Evolutionary conservation across 2,888 invertebrate genomes (phyloP).

Genomic region (Periphyllus acericola): DNA sequence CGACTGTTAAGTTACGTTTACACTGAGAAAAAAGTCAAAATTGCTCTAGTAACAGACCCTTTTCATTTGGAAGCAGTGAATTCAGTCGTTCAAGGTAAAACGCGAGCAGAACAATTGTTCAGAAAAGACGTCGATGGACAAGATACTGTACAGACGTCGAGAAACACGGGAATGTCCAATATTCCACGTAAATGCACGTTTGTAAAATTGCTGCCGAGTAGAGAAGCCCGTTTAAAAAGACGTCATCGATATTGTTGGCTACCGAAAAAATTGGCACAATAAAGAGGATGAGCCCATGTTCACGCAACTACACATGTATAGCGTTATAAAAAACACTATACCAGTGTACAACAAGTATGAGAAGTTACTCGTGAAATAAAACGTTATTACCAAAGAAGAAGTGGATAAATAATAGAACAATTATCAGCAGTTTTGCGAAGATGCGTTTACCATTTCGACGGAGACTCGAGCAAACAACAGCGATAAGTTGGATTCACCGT

Average conservation of each 20-base stretch:
- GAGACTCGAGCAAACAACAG: conserved; percentile 92
- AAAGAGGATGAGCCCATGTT: conserved; percentile 98
- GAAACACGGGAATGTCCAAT: conserved; percentile 89
- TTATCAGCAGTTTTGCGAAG: conserved; percentile 92
- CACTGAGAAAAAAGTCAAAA: conserved; percentile 69
- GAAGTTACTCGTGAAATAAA: conserved; percentile 81
- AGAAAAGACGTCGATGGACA: conserved; percentile 91
- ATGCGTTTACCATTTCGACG: conserved; percentile 83
- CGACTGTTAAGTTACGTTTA: too few relatives aligned
- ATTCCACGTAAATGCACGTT: conserved; percentile 94
- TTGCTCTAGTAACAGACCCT: conserved; percentile 91
- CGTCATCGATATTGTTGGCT: conserved; percentile 87
- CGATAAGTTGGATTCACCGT: conserved; percentile 97
- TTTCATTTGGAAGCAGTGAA: conserved; percentile 94
- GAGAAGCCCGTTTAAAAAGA: conserved; percentile 94
- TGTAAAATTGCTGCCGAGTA: conserved; percentile 92
- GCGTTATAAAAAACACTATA: conserved; percentile 83
- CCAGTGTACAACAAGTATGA: conserved; percentile 86
- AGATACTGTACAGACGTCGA: conserved; percentile 93
- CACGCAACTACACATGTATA: conserved; percentile 97
- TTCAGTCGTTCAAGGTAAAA: conserved; percentile 95
- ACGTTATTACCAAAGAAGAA: conserved; percentile 79
- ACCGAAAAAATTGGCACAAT: conserved; percentile 94
- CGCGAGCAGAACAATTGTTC: conserved; percentile 94
- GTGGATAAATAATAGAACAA: conserved; percentile 83